phyloP scores from a whole-genome alignment of 37 sponge, comb jelly and placozoan genomes.

The Sycon ciliatum region DNA sequence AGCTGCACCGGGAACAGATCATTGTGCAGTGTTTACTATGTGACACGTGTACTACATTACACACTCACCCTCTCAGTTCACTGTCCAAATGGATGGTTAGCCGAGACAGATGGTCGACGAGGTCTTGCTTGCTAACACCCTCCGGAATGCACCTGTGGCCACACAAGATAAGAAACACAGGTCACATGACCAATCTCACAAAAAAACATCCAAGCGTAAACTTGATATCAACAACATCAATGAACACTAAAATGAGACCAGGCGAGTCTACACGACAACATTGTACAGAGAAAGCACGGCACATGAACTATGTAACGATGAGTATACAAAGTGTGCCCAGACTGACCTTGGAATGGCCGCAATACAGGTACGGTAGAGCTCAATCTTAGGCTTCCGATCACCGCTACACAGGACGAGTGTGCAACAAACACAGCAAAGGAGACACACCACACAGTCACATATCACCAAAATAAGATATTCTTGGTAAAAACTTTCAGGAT shows the following conservation, averaged over 20 bases:
- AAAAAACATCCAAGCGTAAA: neutral
- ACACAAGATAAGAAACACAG: neutral
- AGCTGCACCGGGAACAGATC: no score
- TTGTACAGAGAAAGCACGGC: no score
- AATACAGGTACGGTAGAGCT: slow-evolving; percentile 86
- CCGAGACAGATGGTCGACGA: slow-evolving; percentile 69
- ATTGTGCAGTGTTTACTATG: no score
- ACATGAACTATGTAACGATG: no score
- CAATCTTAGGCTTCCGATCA: slow-evolving; percentile 78
- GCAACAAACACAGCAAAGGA: neutral
- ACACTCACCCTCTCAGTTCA: slow-evolving; percentile 56
- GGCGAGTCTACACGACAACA: no score
- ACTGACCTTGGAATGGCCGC: slow-evolving; percentile 69
- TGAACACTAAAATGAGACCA: no score
- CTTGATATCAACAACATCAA: no score
- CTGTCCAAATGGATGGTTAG: slow-evolving; percentile 84
- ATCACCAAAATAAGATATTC: slow-evolving; percentile 5
- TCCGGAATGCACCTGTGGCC: slow-evolving; percentile 52
- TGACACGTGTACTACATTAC: no score
- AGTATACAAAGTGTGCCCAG: neutral
- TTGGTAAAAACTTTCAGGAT: no score
- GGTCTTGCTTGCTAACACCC: slow-evolving; percentile 52
- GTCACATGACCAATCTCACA: neutral
- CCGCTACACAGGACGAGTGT: slow-evolving; percentile 29
- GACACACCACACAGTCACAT: neutral